Evolutionary conservation across 64 coral and sea anemone species (phyloP), one percentile per base, ranked within the genome.

Genomic region (Montipora cactus): DNA sequence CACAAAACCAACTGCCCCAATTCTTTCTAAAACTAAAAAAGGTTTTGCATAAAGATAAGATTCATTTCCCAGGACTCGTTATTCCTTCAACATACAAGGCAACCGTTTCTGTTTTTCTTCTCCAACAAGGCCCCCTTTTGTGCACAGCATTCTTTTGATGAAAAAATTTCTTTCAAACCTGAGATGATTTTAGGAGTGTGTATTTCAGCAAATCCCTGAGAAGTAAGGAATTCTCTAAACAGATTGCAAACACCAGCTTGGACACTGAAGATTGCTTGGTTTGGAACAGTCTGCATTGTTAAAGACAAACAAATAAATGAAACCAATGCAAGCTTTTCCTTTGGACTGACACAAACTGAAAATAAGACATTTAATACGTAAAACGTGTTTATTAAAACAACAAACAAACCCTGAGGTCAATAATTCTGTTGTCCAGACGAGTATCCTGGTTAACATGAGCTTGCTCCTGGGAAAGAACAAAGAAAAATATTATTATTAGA

Each of bases 121-220:
- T 37, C 37, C 37, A 37, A 37, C 37, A 37, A 37, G 37, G 1
- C 1, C 37, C 37, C 37, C 37, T 37, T 37, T 37, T 37, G 37
- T 37, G 37, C 37, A 37, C 37, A 37, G 0, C 37, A 37, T 37
- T 37, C 37, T 37, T 37, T 37, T 2, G 37, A 37, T 37, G 37
- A 37, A 37, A 37, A 37, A 37, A 1, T 37, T 37, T 57, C 53
- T 8, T 21, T 45, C 67, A 62, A 89, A 98, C 97, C 97, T 96
- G 97, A 98, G 73, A 98, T 98, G 16, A 98, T 98, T 79, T 98
- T 98, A n/a, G 97, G 97, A 88, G 97, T 96, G 53, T 98, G 97
- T 20, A 98, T 51, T 96, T 98, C 97, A 80, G 91, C 81, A 47
- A 98, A 98, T 47, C 88, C 97, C 78, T 94, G 89, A 76, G 79